phyloP scores from a whole-genome alignment of 37 sponge, comb jelly and placozoan species.

The Axinella damicornis region DNA sequence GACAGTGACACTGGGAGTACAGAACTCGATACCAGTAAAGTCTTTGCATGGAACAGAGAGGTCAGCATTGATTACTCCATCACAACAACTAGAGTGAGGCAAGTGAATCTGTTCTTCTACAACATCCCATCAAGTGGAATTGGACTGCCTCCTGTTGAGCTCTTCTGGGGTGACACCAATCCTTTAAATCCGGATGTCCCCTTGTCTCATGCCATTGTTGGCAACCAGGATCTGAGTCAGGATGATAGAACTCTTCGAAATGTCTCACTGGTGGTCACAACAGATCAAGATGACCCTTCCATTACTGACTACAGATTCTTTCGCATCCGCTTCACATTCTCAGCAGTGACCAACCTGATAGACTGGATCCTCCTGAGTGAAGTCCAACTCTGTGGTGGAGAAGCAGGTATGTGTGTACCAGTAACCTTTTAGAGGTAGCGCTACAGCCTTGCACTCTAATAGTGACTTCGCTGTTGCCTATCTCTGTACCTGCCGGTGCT shows the following conservation, averaged over 20 bases:
- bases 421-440: no score
- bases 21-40: neutral
- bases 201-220: conserved; percentile 15
- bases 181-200: neutral
- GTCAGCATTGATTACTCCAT: neutral
- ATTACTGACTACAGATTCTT: neutral
- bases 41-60: conserved; percentile 39
- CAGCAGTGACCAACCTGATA: neutral
- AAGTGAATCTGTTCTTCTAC: conserved; percentile 60
- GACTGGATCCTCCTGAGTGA: conserved; percentile 47
- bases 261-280: conserved; percentile 33
- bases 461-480: no score
- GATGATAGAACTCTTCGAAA: conserved; percentile 32
- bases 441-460: no score
- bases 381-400: conserved; percentile 39
- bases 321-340: conserved; percentile 13
- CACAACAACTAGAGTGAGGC: neutral
- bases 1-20: conserved; percentile 42
- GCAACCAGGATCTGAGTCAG: conserved; percentile 38
- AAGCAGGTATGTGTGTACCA: no score
- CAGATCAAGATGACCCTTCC: neutral
- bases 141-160: conserved; percentile 49
- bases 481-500: no score
- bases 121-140: conserved; percentile 43
- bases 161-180: neutral